phyloP scores from a whole-genome alignment of 2,888 invertebrate genomes.

The Alitta virens region DNA sequence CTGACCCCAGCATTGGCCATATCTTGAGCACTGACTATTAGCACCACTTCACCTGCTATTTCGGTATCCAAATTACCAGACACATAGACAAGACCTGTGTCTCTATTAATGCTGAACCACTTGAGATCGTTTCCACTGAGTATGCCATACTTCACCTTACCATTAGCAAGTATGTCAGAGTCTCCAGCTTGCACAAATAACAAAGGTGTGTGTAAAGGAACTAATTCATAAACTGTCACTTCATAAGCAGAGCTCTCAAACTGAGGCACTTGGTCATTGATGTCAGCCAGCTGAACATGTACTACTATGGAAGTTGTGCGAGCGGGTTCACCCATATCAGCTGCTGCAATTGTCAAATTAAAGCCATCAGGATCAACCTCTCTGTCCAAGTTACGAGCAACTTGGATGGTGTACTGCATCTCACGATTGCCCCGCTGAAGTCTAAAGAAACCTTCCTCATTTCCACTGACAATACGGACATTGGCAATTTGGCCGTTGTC shows the following conservation, averaged over 20 bases:
- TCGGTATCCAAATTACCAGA: constrained; percentile 82
- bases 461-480: constrained; percentile 75
- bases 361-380: constrained; percentile 78
- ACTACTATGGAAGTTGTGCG: constrained; percentile 60
- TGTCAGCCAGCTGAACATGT: constrained; percentile 76
- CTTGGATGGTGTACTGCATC: constrained; percentile 67
- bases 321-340: constrained; percentile 70
- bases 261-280: constrained; percentile 84
- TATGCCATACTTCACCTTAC: constrained; percentile 81
- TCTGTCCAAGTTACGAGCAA: constrained; percentile 74
- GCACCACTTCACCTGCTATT: constrained; percentile 66
- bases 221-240: constrained; percentile 82
- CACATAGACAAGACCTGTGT: constrained; percentile 86
- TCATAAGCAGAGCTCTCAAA: constrained; percentile 71
- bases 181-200: constrained; percentile 84
- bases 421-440: constrained; percentile 57
- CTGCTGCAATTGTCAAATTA: constrained; percentile 81
- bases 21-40: constrained; percentile 42
- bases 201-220: constrained; percentile 84
- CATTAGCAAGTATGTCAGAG: constrained; percentile 79
- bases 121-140: constrained; percentile 77
- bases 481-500: constrained; percentile 74
- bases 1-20: constrained; percentile 74
- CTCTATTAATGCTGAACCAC: constrained; percentile 81
- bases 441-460: constrained; percentile 84